Percentiles rank a stretch among this genome's conserved stretches.
These are phyloP conservation scores for Brachyistius frenatus DNA, from an alignment of 2,113 vertebrate species.

Conservation along the genomic window DNA sequence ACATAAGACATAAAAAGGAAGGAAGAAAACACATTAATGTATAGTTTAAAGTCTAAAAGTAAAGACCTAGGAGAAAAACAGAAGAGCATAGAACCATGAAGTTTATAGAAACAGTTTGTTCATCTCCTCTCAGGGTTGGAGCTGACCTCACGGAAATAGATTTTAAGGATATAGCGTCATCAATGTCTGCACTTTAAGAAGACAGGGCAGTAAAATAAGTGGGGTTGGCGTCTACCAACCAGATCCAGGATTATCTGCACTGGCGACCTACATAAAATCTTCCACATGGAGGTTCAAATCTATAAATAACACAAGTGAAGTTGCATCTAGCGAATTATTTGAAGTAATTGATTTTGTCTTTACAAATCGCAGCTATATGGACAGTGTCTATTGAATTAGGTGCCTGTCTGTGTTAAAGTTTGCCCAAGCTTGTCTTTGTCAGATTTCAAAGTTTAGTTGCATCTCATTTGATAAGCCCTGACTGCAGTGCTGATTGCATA, in stretches of 20 bases:
- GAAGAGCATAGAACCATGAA: background rate
- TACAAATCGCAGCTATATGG: background rate
- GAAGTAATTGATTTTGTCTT: slow-evolving; percentile 17
- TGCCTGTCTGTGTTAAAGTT: background rate
- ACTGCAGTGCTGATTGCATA: background rate
- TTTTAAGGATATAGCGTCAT: slow-evolving; percentile 12
- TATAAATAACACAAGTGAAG: slow-evolving; percentile 51
- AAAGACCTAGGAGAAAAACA: background rate
- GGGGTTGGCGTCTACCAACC: slow-evolving; percentile 38
- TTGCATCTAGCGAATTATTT: slow-evolving; percentile 5
- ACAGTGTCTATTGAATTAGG: background rate
- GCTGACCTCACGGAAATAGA: slow-evolving; percentile 4
- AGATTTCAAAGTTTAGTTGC: too few species aligned
- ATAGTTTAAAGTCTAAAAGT: background rate
- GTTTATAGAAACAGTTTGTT: background rate
- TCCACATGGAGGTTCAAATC: slow-evolving; percentile 30
- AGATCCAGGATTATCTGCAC: slow-evolving; percentile 53
- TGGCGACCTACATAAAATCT: slow-evolving; percentile 52
- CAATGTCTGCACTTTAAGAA: slow-evolving; percentile 34
- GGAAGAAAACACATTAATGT: background rate
- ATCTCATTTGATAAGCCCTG: background rate
- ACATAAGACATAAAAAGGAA: background rate
- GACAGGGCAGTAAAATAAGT: slow-evolving; percentile 34
- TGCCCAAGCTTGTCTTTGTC: too few species aligned
- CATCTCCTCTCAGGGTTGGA: background rate